Base-by-base conservation (phyloP, 2,888 invertebrate genomes). In the Aelia acuminata region DNA sequence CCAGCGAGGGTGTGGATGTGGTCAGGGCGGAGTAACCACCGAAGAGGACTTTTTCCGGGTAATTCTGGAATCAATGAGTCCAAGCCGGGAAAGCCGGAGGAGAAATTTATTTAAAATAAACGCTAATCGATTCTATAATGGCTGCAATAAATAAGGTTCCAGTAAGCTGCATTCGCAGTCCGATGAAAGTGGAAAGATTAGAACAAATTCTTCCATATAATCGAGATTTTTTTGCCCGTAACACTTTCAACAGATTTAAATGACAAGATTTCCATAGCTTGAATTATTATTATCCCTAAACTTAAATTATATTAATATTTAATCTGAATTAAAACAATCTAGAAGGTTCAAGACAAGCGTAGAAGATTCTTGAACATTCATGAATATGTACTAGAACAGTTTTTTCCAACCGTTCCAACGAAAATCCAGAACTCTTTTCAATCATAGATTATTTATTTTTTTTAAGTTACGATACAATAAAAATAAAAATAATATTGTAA, bases 41-140 rank as follows among this genome's bases (percentile, higher is more conserved):
- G 43, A 13, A 43, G 80, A 22, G 11, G n/a, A 18, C 43, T 80
- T 47, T 80, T 80, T 80, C n/a, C 35, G 3, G 39, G 1, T 8
- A 75, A 3, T 75, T 39, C 39, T 80, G 22, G 43, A 39, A 80
- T 47, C 43, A 80, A 43, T 80, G n/a, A 80, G 80, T 43, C 43
- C 13, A 43, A 35, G 31, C 18, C 18, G 22, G 63, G 35, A 70
- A 70, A 70, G 35, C 31, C 1, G 35, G 18, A 35, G 35, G 63
- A 18, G 63, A 70, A 70, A 70, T 70, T 31, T 70, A 35, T 70
- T 70, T 70, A 7, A 70, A 70, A 70, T 70, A 18, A 70, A 35
- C 18, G 10, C 63, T 35, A 70, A 70, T 70, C 63, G 63, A 70
- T 70, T 70, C 63, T 70, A 18, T 70, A 70, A 70, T 70, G 31